Evolutionary conservation across 1,140 invertebrate genomes (phyloP).

Genomic region (Thaumatotibia leucotreta): DNA sequence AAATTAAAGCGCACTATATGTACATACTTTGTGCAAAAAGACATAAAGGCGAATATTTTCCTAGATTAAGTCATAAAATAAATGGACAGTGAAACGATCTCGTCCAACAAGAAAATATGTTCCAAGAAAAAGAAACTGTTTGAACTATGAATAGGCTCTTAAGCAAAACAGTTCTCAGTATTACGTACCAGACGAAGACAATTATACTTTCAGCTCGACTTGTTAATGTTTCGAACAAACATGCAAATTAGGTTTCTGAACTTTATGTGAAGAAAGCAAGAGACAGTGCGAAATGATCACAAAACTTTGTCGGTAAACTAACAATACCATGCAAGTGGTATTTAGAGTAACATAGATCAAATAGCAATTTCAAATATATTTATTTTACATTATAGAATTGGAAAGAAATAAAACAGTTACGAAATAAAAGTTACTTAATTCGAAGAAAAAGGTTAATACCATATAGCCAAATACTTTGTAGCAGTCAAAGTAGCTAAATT

Average conservation of each 20-base stretch:
- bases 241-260: slow-evolving; percentile 5
- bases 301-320: background rate
- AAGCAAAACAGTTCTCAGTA: slow-evolving; percentile 9
- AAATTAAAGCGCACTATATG: too few relatives aligned
- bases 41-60: background rate
- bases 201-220: slow-evolving; percentile 12
- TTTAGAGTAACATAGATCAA: too few relatives aligned
- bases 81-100: background rate
- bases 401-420: too few relatives aligned
- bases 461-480: too few relatives aligned
- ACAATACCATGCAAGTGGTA: background rate
- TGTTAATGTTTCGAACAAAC: background rate
- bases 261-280: background rate
- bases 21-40: background rate
- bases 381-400: too few relatives aligned
- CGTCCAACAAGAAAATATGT: background rate
- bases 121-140: background rate
- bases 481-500: too few relatives aligned
- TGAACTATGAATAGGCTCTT: slow-evolving; percentile 1
- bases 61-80: background rate
- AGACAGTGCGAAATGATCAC: background rate
- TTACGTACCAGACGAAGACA: background rate
- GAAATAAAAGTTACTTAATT: too few relatives aligned
- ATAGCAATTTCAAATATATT: too few relatives aligned
- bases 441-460: too few relatives aligned